Percentiles rank a stretch among this genome's conserved stretches.
These are phyloP conservation scores for Cygnus atratus DNA, from an alignment of 2,113 vertebrate species.

Conservation along the genomic window DNA sequence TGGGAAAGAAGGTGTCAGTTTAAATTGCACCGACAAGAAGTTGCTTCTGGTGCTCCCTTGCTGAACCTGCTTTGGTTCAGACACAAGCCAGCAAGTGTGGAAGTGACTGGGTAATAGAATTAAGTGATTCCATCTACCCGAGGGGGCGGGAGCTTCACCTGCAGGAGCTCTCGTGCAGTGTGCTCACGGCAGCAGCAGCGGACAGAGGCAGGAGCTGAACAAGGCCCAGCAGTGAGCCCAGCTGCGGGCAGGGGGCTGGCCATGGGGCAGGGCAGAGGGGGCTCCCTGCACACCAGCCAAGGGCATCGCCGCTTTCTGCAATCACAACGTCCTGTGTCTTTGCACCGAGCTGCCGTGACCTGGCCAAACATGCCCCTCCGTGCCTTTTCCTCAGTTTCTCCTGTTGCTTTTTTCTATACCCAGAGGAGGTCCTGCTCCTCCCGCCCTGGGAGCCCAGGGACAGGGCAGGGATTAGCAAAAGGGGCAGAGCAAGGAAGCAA, in stretches of 20 bases:
- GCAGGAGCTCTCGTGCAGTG: not conserved
- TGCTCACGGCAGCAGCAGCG: not conserved
- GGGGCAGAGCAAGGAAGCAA: no score
- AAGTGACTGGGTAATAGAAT: not conserved
- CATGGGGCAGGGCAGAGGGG: not conserved
- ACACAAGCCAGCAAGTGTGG: not conserved
- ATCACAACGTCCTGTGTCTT: fast-evolving
- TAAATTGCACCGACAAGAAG: not conserved
- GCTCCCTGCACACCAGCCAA: fast-evolving
- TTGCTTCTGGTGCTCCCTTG: not conserved
- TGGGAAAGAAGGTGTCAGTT: not conserved
- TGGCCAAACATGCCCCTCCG: no score
- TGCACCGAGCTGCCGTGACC: not conserved
- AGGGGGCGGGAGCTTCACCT: not conserved
- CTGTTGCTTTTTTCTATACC: not conserved
- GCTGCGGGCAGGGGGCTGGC: not conserved
- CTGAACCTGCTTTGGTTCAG: conserved; percentile 13
- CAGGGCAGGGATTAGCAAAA: not conserved
- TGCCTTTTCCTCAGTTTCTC: not conserved
- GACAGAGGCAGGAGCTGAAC: not conserved
- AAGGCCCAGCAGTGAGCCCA: not conserved
- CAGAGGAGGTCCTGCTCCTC: no score
- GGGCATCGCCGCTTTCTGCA: no score
- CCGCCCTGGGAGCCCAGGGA: no score
- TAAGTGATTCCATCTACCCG: not conserved